phyloP scores from a whole-genome alignment of 2,888 invertebrate genomes.

The Acholoe squamosa region DNA sequence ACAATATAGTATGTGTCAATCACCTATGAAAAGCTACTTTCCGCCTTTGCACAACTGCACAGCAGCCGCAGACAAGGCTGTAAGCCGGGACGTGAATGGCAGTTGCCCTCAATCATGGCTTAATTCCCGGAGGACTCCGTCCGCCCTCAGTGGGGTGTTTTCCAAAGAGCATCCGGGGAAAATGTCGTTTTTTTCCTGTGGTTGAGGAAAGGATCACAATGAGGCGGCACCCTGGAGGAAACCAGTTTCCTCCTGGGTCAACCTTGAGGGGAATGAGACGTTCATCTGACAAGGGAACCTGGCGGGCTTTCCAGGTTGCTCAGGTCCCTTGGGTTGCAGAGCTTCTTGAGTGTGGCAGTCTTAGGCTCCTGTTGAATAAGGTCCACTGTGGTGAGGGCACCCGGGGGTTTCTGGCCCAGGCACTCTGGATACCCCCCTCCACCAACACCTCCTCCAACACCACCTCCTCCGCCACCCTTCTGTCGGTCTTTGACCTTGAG shows the following conservation, averaged over 20 bases:
- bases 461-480: background rate
- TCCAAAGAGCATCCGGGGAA: slow-evolving; percentile 8
- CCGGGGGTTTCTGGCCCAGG: slow-evolving; percentile 9
- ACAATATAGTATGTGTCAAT: no score
- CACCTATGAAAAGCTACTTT: no score
- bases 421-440: slow-evolving; percentile 16
- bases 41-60: no score
- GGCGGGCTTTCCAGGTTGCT: slow-evolving; percentile 40
- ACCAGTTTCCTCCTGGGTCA: background rate
- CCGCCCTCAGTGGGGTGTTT: background rate
- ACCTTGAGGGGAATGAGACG: background rate
- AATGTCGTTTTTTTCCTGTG: background rate
- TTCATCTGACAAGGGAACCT: slow-evolving; percentile 12
- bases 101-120: background rate
- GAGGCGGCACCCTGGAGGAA: background rate
- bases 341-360: slow-evolving; percentile 40
- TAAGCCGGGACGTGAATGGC: background rate
- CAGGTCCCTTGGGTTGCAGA: slow-evolving; percentile 32
- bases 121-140: background rate
- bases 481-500: slow-evolving; percentile 42
- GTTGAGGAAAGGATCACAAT: background rate
- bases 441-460: background rate
- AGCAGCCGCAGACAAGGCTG: no score
- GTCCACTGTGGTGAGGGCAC: slow-evolving; percentile 30
- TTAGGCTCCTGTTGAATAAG: slow-evolving; percentile 52